Percentiles rank a stretch among this genome's conserved stretches.
These are phyloP conservation scores for Pangasianodon gigas DNA, from an alignment of 2,113 vertebrate species.

Conservation along the genomic window DNA sequence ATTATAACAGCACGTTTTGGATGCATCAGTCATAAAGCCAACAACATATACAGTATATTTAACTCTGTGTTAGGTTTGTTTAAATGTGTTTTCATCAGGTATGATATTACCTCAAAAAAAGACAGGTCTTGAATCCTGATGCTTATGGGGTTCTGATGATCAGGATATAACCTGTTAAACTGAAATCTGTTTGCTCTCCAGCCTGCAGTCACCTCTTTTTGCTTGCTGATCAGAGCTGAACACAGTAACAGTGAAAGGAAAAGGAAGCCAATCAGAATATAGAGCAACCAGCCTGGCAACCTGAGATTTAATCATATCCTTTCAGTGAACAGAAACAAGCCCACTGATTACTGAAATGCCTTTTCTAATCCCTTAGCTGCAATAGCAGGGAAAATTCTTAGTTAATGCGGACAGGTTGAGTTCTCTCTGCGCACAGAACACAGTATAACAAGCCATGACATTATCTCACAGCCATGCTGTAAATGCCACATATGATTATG, in stretches of 20 bases:
- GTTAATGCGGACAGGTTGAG: not conserved
- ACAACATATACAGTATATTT: not conserved
- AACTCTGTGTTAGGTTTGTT: not conserved
- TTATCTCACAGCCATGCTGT: conserved; percentile 10
- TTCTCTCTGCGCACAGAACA: not conserved
- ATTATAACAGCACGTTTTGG: not conserved
- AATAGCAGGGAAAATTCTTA: conserved; percentile 5
- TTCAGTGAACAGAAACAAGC: conserved; percentile 31
- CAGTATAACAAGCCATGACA: conserved; percentile 22
- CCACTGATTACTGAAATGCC: conserved; percentile 17
- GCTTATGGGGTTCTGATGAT: not conserved
- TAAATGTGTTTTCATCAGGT: not conserved
- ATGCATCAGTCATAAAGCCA: not conserved
- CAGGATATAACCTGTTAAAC: not conserved
- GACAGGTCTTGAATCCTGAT: not conserved
- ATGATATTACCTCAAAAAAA: not conserved
- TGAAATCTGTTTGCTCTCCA: not conserved
- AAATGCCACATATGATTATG: conserved; percentile 32
- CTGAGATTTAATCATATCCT: conserved; percentile 20
- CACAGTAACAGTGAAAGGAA: conserved; percentile 11
- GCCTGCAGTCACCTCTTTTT: not conserved
- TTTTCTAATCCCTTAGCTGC: conserved; percentile 29
- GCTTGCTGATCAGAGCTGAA: conserved; percentile 17
- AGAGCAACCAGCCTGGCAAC: not conserved
- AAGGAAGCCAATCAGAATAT: conserved; percentile 5